Evolutionary conservation across 2,888 invertebrate species (phyloP).

Genomic region (Stratiomys singularior): DNA sequence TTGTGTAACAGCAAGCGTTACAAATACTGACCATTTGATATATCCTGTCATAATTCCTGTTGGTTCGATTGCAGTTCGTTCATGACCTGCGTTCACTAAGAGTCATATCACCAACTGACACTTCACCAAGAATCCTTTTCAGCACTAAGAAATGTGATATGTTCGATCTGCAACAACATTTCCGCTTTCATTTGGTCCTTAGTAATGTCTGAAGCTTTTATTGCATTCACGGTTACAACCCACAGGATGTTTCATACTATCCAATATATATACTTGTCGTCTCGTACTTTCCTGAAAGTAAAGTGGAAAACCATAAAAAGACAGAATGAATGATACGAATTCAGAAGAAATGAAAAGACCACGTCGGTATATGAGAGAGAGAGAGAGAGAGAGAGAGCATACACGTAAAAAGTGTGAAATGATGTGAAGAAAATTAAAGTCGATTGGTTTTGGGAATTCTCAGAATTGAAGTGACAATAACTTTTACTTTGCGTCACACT

Average conservation of each 20-base stretch:
- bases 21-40: background rate
- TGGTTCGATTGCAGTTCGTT: constrained; percentile 27
- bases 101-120: background rate
- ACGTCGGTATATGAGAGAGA: constrained; percentile 1
- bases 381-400: no score
- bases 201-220: background rate
- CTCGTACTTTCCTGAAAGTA: constrained; percentile 3
- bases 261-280: background rate
- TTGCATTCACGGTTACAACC: constrained; percentile 19
- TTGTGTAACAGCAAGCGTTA: no score
- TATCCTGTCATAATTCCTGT: background rate
- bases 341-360: constrained; percentile 14
- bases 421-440: constrained; percentile 47
- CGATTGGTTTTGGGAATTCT: constrained; percentile 48
- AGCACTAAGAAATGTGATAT: constrained; percentile 22
- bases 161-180: constrained; percentile 18
- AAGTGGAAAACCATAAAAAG: constrained; percentile 15
- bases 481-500: background rate
- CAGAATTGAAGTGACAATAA: constrained; percentile 32
- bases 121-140: background rate
- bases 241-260: constrained; percentile 28
- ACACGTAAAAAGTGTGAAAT: constrained; percentile 45
- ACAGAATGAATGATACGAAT: background rate
- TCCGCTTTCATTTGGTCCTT: constrained; percentile 35
- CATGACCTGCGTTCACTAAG: background rate